Conservation (phyloP, 1,140 invertebrate species). For the Oedothorax gibbosus region DNA sequence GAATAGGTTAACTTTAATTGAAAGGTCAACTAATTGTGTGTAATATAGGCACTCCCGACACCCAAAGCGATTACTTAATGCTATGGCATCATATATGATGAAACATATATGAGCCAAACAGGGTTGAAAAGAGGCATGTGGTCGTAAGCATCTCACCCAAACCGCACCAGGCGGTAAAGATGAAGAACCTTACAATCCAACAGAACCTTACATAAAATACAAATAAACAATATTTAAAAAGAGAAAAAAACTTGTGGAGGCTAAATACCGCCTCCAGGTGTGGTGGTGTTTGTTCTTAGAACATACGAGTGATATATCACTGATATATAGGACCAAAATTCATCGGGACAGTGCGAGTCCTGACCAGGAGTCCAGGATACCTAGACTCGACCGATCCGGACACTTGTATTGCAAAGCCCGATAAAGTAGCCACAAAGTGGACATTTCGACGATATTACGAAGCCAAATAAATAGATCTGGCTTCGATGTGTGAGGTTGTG, state of each 20-base stretch:
- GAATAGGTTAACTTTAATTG: background rate
- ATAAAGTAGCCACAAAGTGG: constrained; percentile 55
- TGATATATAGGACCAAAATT: constrained; percentile 64
- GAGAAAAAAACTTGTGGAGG: constrained; percentile 42
- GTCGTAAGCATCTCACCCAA: background rate
- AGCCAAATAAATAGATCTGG: constrained; percentile 1
- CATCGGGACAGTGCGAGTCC: constrained; percentile 30
- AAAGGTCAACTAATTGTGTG: constrained; percentile 26
- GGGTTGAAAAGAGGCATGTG: background rate
- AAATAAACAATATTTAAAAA: constrained; percentile 19
- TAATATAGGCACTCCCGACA: constrained; percentile 48
- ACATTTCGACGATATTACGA: background rate
- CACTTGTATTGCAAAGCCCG: constrained; percentile 15
- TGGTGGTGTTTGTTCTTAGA: constrained; percentile 62
- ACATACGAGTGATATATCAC: constrained; percentile 65
- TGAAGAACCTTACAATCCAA: background rate
- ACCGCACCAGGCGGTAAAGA: constrained; percentile 48
- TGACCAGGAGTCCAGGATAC: constrained; percentile 19
- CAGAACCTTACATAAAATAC: constrained; percentile 8
- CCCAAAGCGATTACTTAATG: constrained; percentile 14
- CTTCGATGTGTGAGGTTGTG: constrained; percentile 46
- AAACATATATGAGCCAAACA: constrained; percentile 46
- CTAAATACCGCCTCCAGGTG: constrained; percentile 55
- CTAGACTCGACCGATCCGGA: constrained; percentile 21
- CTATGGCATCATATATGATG: constrained; percentile 49